Percentiles rank a stretch among this genome's conserved stretches.
phyloP scores from a whole-genome alignment of 2,888 invertebrate species.

The Mechanitis messenoides region DNA sequence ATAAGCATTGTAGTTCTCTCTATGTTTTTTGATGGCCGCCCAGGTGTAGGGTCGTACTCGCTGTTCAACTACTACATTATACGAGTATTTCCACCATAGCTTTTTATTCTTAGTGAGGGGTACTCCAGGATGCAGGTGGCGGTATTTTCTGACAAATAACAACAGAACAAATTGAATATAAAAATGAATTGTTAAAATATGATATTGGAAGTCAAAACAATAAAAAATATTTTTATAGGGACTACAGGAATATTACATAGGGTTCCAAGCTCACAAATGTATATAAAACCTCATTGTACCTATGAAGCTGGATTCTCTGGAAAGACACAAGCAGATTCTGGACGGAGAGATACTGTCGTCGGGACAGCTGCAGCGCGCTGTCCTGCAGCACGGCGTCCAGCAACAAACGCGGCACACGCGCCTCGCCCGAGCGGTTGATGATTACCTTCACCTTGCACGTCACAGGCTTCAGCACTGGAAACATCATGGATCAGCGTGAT shows the following conservation, averaged over 20 bases:
- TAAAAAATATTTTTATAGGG: too few relatives aligned
- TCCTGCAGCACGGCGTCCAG: conserved; percentile 84
- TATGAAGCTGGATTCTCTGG: conserved; percentile 80
- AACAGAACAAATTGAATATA: background rate
- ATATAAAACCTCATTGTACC: conserved; percentile 49
- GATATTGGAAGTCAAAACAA: too few relatives aligned
- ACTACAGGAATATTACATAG: too few relatives aligned
- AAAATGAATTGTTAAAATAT: background rate
- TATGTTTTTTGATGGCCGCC: conserved; percentile 80
- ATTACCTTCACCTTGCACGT: conserved; percentile 86
- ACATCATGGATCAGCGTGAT: background rate
- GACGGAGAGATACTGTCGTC: conserved; percentile 82
- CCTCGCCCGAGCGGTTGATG: conserved; percentile 80
- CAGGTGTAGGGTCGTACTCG: conserved; percentile 85
- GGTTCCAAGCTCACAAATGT: too few relatives aligned
- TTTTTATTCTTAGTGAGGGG: conserved; percentile 76
- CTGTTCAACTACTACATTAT: conserved; percentile 82
- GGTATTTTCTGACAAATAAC: conserved; percentile 70
- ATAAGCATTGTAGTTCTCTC: conserved; percentile 82
- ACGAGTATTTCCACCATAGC: conserved; percentile 87
- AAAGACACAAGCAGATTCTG: conserved; percentile 76
- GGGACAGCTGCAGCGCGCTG: conserved; percentile 83
- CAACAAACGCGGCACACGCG: conserved; percentile 78
- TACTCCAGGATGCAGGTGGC: conserved; percentile 78
- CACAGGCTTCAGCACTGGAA: conserved; percentile 85